Base-by-base conservation (phyloP, 1,140 invertebrate species). In the Pristionchus pacificus region DNA sequence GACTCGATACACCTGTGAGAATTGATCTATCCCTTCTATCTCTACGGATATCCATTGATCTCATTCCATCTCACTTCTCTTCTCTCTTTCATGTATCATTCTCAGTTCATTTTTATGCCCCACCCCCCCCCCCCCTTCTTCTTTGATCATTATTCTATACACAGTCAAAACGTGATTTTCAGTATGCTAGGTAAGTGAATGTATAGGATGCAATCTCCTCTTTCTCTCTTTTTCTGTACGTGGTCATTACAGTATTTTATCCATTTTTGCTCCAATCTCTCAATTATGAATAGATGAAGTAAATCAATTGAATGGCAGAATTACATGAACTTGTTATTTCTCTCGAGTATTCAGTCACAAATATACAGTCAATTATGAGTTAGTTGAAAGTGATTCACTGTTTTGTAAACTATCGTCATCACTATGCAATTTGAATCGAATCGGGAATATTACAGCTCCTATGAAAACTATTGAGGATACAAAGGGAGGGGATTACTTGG, bases 1-100 rank as follows among this genome's bases (percentile, higher is more conserved):
- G 25, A 65, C 69, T 14, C 77, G 81, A 15, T 83, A 78, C 64
- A 83, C 80, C n/a, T 80, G 79, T 70, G 78, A 71, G 25, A 69
- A 72, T 33, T 73, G 59, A 59, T 10, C 19, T 6, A 10, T 49
- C 6, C 6, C 38, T n/a, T n/a, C n/a, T n/a, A 49, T 19, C 6
- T 6, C 6, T 10, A 49, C 6, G 38, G 38, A 6, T 49, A 6
- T 49, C 19, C 38, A 6, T 49, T 49, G 38, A 49, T 49, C 38
- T 49, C 38, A 10, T 49, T 49, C 19, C 6, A 49, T 49, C 38
- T 49, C 6, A 49, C 38, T 19, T 6, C 6, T 6, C 19, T 19
- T 19, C 19, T 49, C 38, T 19, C 38, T 49, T 10, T 19, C 19
- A 10, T 49, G 6, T 10, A 49, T 49, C 38, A 49, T 49, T 10